Evolutionary conservation across 2,797 vertebrate species (phyloP).

Genomic region (Aldrovandia affinis): DNA sequence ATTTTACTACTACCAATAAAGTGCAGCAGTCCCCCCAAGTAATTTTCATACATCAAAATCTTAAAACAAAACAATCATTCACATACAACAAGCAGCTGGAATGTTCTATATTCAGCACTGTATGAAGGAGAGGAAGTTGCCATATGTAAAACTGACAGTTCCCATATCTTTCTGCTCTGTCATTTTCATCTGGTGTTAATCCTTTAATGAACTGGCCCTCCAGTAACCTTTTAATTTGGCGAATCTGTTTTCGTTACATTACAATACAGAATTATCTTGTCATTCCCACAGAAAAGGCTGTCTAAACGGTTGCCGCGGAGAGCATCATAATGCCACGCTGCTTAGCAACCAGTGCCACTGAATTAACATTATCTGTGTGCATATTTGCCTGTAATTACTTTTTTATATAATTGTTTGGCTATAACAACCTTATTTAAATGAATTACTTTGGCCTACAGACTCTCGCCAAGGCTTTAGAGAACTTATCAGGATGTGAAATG

Average conservation of each 20-base stretch:
- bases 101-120: background rate
- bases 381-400: constrained; percentile 49
- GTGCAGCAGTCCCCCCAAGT: too few relatives aligned
- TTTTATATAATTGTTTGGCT: constrained; percentile 53
- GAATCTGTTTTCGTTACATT: constrained; percentile 65
- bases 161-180: background rate
- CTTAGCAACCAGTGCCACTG: constrained; percentile 66
- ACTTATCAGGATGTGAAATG: constrained; percentile 30
- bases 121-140: background rate
- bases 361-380: constrained; percentile 40
- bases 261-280: constrained; percentile 68
- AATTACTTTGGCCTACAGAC: constrained; percentile 23
- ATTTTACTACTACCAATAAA: too few relatives aligned
- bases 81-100: background rate
- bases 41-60: too few relatives aligned
- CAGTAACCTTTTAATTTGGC: constrained; percentile 56
- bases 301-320: constrained; percentile 69
- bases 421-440: constrained; percentile 45
- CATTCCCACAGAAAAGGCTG: constrained; percentile 53
- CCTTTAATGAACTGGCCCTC: constrained; percentile 59
- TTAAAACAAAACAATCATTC: background rate
- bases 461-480: background rate
- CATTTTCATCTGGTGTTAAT: constrained; percentile 49
- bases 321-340: constrained; percentile 63
- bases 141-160: background rate